Evolutionary conservation across 2,888 invertebrate genomes (phyloP).

Genomic region (Hirtodrosophila alboralis): DNA sequence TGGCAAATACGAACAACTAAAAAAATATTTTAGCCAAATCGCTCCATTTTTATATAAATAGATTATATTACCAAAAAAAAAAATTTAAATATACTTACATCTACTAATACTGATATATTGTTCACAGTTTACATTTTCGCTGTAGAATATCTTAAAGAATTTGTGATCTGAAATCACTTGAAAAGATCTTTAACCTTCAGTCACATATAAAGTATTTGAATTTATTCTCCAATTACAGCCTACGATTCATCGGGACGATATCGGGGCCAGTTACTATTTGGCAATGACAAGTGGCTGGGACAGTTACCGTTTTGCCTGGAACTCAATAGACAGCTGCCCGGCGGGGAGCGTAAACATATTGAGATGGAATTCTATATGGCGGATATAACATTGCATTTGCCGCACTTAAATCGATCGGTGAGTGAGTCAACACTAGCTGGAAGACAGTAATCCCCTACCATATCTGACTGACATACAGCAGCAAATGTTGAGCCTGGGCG

Average conservation of each 20-base stretch:
- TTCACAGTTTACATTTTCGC: no score
- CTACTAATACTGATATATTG: no score
- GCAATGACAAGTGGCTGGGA: conserved; percentile 93
- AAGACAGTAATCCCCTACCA: background rate
- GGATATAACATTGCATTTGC: conserved; percentile 70
- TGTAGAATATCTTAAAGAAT: no score
- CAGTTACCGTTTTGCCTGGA: conserved; percentile 89
- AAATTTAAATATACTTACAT: no score
- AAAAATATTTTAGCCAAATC: no score
- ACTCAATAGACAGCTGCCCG: conserved; percentile 78
- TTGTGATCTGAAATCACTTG: no score
- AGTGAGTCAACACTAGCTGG: conserved; percentile 18
- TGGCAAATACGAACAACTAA: no score
- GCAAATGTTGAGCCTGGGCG: conserved; percentile 88
- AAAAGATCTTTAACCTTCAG: no score
- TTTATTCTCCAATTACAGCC: conserved; percentile 85
- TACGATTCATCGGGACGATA: conserved; percentile 92
- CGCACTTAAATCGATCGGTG: conserved; percentile 75
- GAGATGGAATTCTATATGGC: conserved; percentile 82
- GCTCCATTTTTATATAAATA: no score
- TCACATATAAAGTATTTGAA: no score
- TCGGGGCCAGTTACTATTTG: conserved; percentile 90
- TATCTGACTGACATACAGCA: conserved; percentile 82
- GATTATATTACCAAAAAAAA: no score
- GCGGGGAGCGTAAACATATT: conserved; percentile 77